phyloP scores from a whole-genome alignment of 2,888 invertebrate genomes.

The Tanytarsus gracilentus region DNA sequence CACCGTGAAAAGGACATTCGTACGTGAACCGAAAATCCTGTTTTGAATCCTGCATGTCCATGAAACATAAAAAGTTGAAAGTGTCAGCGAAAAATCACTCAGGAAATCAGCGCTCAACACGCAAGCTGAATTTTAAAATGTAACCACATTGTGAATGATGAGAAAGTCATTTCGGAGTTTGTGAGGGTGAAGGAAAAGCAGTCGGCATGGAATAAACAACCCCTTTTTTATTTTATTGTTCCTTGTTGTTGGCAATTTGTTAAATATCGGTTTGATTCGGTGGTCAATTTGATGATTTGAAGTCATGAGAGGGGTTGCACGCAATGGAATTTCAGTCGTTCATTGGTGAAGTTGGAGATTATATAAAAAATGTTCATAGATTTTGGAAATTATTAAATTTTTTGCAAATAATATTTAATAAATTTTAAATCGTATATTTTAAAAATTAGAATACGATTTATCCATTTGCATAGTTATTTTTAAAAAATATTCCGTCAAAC shows the following conservation, averaged over 20 bases:
- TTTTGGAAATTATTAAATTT: no score
- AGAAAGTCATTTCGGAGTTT: neutral
- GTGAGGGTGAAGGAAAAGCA: no score
- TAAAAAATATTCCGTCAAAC: no score
- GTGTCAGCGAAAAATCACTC: constrained; percentile 14
- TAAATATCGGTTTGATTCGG: constrained; percentile 12
- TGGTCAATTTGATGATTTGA: constrained; percentile 3
- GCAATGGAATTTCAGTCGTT: neutral
- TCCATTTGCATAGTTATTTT: no score
- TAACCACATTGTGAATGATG: neutral
- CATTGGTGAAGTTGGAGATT: no score
- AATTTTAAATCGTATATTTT: no score
- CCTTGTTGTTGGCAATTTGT: neutral
- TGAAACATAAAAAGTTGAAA: constrained; percentile 12
- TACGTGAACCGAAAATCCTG: constrained; percentile 25
- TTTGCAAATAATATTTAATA: no score
- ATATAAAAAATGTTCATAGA: no score
- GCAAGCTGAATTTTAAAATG: neutral
- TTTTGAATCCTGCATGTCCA: no score
- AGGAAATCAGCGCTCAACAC: constrained; percentile 22
- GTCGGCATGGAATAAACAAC: neutral
- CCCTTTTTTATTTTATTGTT: neutral
- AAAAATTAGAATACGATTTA: no score
- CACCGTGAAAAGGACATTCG: neutral
- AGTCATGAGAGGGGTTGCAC: neutral